Percentiles rank a stretch among this genome's conserved stretches.
phyloP scores from a whole-genome alignment of 2,113 vertebrate genomes.

The Phyllostomus hastatus region DNA sequence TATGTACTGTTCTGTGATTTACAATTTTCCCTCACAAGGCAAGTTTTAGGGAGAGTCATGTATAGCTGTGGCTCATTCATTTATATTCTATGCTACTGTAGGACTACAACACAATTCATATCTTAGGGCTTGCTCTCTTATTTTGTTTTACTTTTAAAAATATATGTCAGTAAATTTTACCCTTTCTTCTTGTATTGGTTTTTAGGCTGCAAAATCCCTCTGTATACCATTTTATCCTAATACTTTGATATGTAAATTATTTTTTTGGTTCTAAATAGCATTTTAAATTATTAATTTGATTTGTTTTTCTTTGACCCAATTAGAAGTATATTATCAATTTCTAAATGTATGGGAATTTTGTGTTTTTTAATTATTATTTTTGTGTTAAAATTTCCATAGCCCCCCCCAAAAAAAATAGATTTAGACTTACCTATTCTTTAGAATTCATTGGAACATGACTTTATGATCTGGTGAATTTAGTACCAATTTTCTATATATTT shows the following conservation, averaged over 20 bases:
- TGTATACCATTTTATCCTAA: not conserved
- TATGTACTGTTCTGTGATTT: not conserved
- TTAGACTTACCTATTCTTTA: not conserved
- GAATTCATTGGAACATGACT: not conserved
- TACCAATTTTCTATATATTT: not conserved
- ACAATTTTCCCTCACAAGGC: not conserved
- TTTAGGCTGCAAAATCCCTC: not conserved
- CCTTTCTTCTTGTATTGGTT: not conserved
- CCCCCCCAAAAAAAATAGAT: not conserved
- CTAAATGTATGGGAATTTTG: not conserved
- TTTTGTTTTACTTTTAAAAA: not conserved
- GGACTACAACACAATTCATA: not conserved
- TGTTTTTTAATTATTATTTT: not conserved
- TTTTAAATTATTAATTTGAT: not conserved
- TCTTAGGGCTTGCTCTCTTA: not conserved
- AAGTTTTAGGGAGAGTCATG: not conserved
- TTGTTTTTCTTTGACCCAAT: not conserved
- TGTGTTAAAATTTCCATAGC: not conserved
- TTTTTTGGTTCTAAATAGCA: not conserved
- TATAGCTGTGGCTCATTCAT: not conserved
- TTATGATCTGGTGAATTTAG: not conserved
- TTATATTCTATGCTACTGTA: not conserved
- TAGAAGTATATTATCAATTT: not conserved
- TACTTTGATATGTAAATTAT: not conserved
- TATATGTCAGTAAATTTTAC: not conserved